Base-by-base conservation (phyloP, 2,888 invertebrate species). In the Coelopa pilipes region DNA sequence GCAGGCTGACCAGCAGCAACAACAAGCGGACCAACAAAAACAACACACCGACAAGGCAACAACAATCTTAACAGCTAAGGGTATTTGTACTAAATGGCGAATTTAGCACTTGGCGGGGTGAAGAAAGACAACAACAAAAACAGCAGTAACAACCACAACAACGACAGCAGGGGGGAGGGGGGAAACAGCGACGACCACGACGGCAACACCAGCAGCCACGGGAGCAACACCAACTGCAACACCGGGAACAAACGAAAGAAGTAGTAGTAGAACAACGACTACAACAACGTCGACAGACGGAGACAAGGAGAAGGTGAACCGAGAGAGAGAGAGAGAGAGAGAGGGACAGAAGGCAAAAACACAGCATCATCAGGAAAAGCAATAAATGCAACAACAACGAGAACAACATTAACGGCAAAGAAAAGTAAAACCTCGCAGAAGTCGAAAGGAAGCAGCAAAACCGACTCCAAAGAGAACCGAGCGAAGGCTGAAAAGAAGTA, bases 21-120 rank as follows among this genome's bases (percentile, higher is more conserved):
- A 77, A 77, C 74, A 76, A 69, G 65, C 60, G 67, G 70, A 72
- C 68, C 70, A 73, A 55, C 34, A 34, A 34, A 2, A 34, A 34
- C 7, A 7, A 34, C 69, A 66, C 62, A 62, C 9, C 62, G 34
- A 15, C 62, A n/a, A n/a, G 34, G 67, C 66, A 66, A 66, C 17
- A 75, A 60, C 50, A 68, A 70, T 49, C 24, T 49, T 12, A 65
- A 65, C 65, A 65, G 46, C 45, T 46, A 63, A 65, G 19, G 46
- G 46, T 65, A 65, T 65, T 65, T 65, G 65, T 65, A 65, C 65
- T 65, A 65, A 65, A 65, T 46, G 45, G 47, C 65, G 46, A 65
- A 65, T 47, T 65, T 65, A 65, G 47, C 65, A 45, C 65, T 65
- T 65, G 65, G 46, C 46, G 65, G 45, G 19, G 57, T 13, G 21